Percentiles rank a stretch among this genome's conserved stretches.
Evolutionary conservation across 1,140 invertebrate genomes (phyloP).

Genomic region (Zaprionus africanus): DNA sequence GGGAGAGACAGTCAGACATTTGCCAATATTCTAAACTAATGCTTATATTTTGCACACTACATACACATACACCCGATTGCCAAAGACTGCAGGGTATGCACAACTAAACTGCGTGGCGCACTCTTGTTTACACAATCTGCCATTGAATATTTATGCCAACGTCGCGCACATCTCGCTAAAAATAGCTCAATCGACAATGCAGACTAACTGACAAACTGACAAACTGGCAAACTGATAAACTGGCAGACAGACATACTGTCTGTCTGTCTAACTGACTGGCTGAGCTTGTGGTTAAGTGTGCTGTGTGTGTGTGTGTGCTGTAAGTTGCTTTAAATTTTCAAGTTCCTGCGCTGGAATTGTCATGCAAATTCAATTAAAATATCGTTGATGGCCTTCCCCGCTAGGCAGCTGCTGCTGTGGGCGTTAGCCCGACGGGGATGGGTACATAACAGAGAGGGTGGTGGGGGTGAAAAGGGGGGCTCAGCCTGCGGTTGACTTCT

Average conservation of each 20-base stretch:
- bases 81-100: not conserved
- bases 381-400: conserved; percentile 42
- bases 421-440: not conserved
- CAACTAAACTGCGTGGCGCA: conserved; percentile 29
- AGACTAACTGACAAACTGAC: conserved; percentile 2
- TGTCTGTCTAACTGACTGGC: conserved; percentile 36
- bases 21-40: not conserved
- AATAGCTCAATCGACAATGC: conserved; percentile 42
- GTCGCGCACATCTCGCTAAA: conserved; percentile 63
- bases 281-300: conserved; percentile 25
- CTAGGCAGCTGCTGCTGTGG: not conserved
- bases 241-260: not conserved
- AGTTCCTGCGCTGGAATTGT: conserved; percentile 58
- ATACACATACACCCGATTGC: not conserved
- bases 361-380: conserved; percentile 81
- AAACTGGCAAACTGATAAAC: not conserved
- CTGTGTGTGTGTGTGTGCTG: conserved; percentile 10
- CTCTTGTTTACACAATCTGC: conserved; percentile 55
- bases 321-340: conserved; percentile 33
- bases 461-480: not conserved
- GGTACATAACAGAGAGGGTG: no score
- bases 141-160: conserved; percentile 64
- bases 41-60: not conserved
- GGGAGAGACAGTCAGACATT: not conserved
- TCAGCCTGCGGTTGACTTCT: conserved; percentile 51